A percentile compares a stretch with the other conserved stretches of the same genome.
Conservation (phyloP, 1,140 invertebrate genomes). For the Camponotus floridanus region DNA sequence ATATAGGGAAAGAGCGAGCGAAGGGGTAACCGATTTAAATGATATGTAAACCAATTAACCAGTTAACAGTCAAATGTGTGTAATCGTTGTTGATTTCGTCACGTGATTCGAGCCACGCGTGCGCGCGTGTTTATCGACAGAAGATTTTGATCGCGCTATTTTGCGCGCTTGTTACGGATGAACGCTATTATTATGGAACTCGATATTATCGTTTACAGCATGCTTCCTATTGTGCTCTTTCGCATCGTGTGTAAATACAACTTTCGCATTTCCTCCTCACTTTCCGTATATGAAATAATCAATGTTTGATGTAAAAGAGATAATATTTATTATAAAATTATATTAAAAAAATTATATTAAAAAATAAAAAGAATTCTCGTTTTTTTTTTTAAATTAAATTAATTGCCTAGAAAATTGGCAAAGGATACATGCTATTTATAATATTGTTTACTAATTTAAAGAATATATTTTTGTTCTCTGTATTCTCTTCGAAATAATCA, state of each 20-base stretch:
- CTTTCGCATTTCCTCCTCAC: neutral
- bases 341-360: neutral
- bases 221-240: neutral
- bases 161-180: conserved; percentile 43
- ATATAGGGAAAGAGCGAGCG: neutral
- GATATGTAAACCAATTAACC: conserved; percentile 59
- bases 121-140: conserved; percentile 23
- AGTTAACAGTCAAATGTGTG: conserved; percentile 44
- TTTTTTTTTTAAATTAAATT: neutral
- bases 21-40: conserved; percentile 28
- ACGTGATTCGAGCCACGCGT: conserved; percentile 9
- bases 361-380: neutral
- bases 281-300: neutral
- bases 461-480: neutral
- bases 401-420: neutral
- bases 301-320: neutral
- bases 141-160: conserved; percentile 46
- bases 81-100: conserved; percentile 28
- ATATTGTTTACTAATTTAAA: conserved; percentile 3
- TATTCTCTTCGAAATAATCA: neutral
- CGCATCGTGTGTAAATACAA: neutral
- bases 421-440: neutral
- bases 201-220: conserved; percentile 36
- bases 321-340: neutral
- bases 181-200: conserved; percentile 47